These are phyloP conservation scores for Tapirus terrestris DNA, from an alignment of 2,113 vertebrate genomes.

Conservation along the genomic window DNA sequence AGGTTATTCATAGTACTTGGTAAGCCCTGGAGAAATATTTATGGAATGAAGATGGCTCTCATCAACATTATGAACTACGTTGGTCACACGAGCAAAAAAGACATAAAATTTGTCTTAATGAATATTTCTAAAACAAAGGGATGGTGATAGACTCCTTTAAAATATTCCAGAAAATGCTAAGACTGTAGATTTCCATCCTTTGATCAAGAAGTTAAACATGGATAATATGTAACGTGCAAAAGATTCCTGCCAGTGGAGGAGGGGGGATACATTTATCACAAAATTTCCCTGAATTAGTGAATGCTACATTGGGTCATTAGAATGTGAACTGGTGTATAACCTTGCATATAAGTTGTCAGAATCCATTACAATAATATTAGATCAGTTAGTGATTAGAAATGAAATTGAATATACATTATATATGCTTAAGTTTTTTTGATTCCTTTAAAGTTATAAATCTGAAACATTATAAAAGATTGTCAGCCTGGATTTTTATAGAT, in stretches of 20 bases:
- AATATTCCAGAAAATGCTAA: background rate
- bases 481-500: background rate
- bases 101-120: background rate
- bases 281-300: background rate
- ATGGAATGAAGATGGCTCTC: background rate
- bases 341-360: background rate
- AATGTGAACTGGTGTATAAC: background rate
- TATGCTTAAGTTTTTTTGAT: background rate
- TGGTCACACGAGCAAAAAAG: background rate
- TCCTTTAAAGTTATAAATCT: conserved; percentile 11
- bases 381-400: background rate
- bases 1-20: background rate
- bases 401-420: background rate
- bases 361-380: background rate
- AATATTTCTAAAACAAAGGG: background rate
- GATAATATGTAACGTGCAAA: background rate
- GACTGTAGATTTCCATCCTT: background rate
- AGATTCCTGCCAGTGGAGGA: background rate
- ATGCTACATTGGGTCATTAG: background rate
- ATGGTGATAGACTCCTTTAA: background rate
- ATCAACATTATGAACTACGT: background rate
- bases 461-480: background rate
- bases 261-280: background rate
- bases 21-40: background rate
- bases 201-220: background rate